Base-by-base conservation (phyloP, 1,140 invertebrate species). In the Schlechtendalia chinensis region DNA sequence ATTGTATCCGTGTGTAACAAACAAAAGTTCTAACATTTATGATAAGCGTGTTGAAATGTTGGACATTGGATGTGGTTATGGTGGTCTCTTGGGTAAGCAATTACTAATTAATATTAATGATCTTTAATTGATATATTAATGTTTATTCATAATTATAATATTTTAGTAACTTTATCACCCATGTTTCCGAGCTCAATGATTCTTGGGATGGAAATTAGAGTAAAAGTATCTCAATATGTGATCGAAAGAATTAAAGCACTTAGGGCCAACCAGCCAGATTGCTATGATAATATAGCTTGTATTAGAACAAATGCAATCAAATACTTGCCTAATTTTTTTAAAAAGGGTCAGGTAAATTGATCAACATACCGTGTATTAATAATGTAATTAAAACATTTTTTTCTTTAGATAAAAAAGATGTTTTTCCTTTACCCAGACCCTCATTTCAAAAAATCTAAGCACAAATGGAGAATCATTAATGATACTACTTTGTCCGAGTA, bases 391-490 rank as follows among this genome's bases (percentile, higher is more conserved):
- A 80, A 45, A 81, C 83, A 83, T 83, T 88, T 90, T 83, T 91
- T 83, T 1, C 14, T 89, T 19, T 79, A 99, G 92, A 87, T 99
- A 19, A 91, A 92, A 82, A 99, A 99, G 88, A 97, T 99, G 91
- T 99, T 99, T 87, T 99, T 99, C 85, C 87, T 99, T n/a, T 99
- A 98, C 87, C 98, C 98, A 45, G 98, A 99, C 89, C 98, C 98
- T 54, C 98, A 99, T 89, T 99, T 99, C 86, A 99, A 99, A 86
- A 98, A 95, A 84, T 91, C 95, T 0, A 99, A 99, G 88, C 96
- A 99, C 85, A 99, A 99, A 87, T 99, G 98, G 98, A 90, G 98
- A 82, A 99, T 99, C 69, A 97, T 99, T 82, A 98, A 96, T 85
- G 90, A 93, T 83, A 93, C 92, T 82, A 86, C 99, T 22, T 87